Base-by-base conservation (phyloP, 2,888 invertebrate genomes). In the Geotrupes spiniger region DNA sequence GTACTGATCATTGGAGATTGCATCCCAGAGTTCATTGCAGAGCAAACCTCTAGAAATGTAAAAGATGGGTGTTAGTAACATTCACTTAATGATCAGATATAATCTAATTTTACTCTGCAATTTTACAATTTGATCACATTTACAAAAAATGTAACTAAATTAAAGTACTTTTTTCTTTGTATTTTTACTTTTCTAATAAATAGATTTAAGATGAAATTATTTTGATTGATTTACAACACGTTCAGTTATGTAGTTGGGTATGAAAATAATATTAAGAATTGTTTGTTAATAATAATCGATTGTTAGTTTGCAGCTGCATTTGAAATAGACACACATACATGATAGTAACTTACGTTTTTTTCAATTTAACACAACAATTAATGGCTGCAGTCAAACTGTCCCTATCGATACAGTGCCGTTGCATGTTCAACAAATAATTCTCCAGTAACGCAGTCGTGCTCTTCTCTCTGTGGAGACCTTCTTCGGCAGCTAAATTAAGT, bases 11-110 rank as follows among this genome's bases (percentile, higher is more conserved):
- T 69, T 68, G 39, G 78, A 78, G 33, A 77, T 70, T 36, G 75
- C 72, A 52, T 86, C 84, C 76, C 84, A 85, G 9, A 86, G 71
- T 51, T 81, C 80, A 31, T 79, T 76, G 72, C 82, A 84, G 10
- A 85, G 65, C 43, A 84, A 68, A 46, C 82, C 78, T 48, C 78
- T 78, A 53, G 45, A 72, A 69, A 25, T 28, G 14, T 12, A 33
- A 33, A 33, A 33, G 33, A 5, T 11, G n/a, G 11, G 11, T 3
- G 2, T 28, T 10, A 28, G 28, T n/a, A n/a, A 28, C n/a, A 26
- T n/a, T 26, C 6, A 26, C n/a, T n/a, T 26, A 26, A 26, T 26
- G 27, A 26, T 8, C 6, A 26, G 6, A 26, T 26, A 26, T n/a
- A 26, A n/a, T n/a, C n/a, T n/a, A n/a, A n/a, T n/a, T n/a, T n/a